Base-by-base conservation (phyloP, 2,888 invertebrate genomes). In the Melolontha melolontha region DNA sequence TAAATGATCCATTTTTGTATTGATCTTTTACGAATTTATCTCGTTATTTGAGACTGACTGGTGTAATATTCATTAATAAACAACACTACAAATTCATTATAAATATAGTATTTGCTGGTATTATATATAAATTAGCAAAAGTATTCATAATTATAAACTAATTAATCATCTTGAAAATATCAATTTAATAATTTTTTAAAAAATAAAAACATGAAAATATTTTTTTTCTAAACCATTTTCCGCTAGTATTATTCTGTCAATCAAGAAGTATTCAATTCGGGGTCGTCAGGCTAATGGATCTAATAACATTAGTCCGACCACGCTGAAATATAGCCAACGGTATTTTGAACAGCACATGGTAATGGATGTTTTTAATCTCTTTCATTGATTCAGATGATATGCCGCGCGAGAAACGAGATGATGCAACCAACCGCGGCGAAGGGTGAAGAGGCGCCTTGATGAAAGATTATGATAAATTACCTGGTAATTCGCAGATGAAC, bases 401-500 rank as follows among this genome's bases (percentile, higher is more conserved):
- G 50, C n/a, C 22, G 42, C 17, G 8, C 47, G n/a, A 47, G n/a
- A 11, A 14, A 11, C 14, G 47, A n/a, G 34, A 47, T 47, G 16
- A 47, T 14, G 14, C 1, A n/a, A n/a, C 11, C 11, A 7, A n/a
- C 1, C 47, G 47, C 5, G 47, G n/a, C 5, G 47, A n/a, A 47
- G 11, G 5, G 16, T 1, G 47, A 40, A 5, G 49, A 16, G 7
- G 12, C 2, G 27, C 39, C 44, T 55, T 65, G 54, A 65, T 49
- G 42, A 42, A 34, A 39, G 54, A 40, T 42, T 44, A 68, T 64
- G 52, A 64, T 44, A 59, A 72, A 76, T 81, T 84, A 92, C 92
- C 92, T 76, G 92, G 91, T 78, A 92, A 85, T 86, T 93, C 92
- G 79, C 93, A 93, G 71, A 93, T 89, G 80, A 93, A 93, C 6